phyloP scores from a whole-genome alignment of 2,888 invertebrate species.

The Metalampra italica region DNA sequence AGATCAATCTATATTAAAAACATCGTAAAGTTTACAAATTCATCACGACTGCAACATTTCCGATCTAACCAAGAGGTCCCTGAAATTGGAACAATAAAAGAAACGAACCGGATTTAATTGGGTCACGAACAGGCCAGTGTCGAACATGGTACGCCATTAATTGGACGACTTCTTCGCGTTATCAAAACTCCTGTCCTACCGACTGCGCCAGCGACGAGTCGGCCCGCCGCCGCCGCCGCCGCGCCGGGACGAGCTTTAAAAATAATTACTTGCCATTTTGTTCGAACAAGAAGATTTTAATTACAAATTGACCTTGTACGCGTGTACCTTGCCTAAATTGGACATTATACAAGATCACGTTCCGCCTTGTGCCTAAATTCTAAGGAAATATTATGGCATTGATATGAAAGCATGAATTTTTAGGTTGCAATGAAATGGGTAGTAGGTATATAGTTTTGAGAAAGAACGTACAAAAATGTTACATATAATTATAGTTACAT shows the following conservation, averaged over 20 bases:
- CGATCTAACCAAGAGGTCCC: conserved; percentile 2
- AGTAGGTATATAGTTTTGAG: too few relatives aligned
- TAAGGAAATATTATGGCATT: not conserved
- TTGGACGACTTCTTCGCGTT: conserved; percentile 62
- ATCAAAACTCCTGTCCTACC: conserved; percentile 31
- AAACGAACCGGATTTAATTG: conserved; percentile 57
- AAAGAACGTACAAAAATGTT: too few relatives aligned
- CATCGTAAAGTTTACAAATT: conserved; percentile 5
- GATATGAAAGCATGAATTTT: too few relatives aligned
- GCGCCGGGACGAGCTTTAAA: conserved; percentile 26
- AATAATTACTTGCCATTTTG: conserved; percentile 55
- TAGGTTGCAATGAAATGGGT: too few relatives aligned
- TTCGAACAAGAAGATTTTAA: conserved; percentile 38
- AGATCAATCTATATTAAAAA: too few relatives aligned
- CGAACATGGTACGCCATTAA: conserved; percentile 62
- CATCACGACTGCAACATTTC: conserved; percentile 3
- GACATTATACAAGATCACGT: not conserved
- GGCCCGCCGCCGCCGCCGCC: too few relatives aligned
- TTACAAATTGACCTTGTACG: conserved; percentile 13
- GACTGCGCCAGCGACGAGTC: conserved; percentile 7
- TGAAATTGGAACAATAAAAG: conserved; percentile 39
- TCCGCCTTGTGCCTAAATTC: not conserved
- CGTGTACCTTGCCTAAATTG: not conserved
- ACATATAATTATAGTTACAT: too few relatives aligned
- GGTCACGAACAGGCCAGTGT: conserved; percentile 65